Conservation (phyloP, 64 coral and sea anemone genomes). For the Astreopora myriophthalma region DNA sequence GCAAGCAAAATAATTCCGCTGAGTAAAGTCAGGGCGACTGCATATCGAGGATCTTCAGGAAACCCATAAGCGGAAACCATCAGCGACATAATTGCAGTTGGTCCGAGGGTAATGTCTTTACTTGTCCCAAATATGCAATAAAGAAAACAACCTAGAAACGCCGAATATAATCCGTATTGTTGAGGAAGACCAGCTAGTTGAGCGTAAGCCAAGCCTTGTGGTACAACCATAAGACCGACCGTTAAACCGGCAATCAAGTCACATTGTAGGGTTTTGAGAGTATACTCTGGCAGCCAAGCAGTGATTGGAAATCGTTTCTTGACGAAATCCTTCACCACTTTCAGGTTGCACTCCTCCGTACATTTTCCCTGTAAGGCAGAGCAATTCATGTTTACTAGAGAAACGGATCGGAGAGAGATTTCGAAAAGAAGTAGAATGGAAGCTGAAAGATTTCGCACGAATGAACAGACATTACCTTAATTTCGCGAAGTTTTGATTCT, state of each 20-base stretch:
- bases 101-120: constrained; percentile 88
- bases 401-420: not conserved
- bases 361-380: constrained; percentile 75
- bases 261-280: constrained; percentile 63
- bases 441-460: too few relatives aligned
- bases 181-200: constrained; percentile 76
- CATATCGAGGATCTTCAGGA: constrained; percentile 64
- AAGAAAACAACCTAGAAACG: constrained; percentile 92
- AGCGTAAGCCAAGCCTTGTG: constrained; percentile 90
- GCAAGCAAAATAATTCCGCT: constrained; percentile 80
- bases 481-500: not conserved
- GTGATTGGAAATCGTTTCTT: constrained; percentile 82
- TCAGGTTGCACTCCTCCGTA: constrained; percentile 65
- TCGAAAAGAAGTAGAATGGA: not conserved
- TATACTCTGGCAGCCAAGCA: constrained; percentile 71
- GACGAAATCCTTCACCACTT: constrained; percentile 23
- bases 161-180: constrained; percentile 87
- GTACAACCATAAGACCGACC: constrained; percentile 90
- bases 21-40: constrained; percentile 71
- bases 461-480: constrained; percentile 18
- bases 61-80: constrained; percentile 89
- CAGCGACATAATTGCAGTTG: constrained; percentile 92
- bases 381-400: constrained; percentile 44
- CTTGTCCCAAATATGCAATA: constrained; percentile 92
- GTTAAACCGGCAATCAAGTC: constrained; percentile 87